Conservation (phyloP, 1,140 invertebrate species). For the Rhopalosiphum maidis region DNA sequence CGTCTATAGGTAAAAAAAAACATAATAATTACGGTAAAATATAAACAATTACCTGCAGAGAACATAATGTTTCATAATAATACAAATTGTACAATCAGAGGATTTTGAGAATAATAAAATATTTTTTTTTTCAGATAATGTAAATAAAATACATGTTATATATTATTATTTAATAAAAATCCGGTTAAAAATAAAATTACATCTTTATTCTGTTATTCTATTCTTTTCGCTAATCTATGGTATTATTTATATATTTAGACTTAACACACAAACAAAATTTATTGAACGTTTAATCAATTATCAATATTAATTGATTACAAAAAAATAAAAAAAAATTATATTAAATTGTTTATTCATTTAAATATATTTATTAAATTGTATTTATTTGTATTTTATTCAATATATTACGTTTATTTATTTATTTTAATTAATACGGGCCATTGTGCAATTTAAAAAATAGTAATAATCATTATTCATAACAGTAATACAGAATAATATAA, state of each 20-base stretch:
- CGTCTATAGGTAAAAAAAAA: constrained; percentile 8
- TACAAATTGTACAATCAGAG: neutral
- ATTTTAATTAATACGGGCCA: neutral
- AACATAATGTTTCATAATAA: neutral
- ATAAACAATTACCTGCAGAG: constrained; percentile 19
- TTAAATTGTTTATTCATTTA: neutral
- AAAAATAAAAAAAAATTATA: neutral
- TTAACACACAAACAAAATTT: neutral
- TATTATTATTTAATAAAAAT: neutral
- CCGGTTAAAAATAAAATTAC: neutral
- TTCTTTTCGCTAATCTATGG: neutral
- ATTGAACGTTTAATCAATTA: neutral
- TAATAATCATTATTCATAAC: neutral
- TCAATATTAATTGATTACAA: neutral
- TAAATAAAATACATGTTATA: neutral
- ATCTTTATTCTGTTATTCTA: neutral
- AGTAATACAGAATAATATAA: neutral
- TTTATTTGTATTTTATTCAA: neutral
- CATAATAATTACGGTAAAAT: constrained; percentile 35
- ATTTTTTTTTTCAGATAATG: neutral
- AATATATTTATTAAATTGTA: too few species aligned
- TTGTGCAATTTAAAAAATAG: neutral
- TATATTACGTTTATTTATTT: neutral
- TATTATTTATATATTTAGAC: neutral
- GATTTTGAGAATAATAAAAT: neutral